Base-by-base conservation (phyloP, 2,113 vertebrate species). In the Cairina moschata region DNA sequence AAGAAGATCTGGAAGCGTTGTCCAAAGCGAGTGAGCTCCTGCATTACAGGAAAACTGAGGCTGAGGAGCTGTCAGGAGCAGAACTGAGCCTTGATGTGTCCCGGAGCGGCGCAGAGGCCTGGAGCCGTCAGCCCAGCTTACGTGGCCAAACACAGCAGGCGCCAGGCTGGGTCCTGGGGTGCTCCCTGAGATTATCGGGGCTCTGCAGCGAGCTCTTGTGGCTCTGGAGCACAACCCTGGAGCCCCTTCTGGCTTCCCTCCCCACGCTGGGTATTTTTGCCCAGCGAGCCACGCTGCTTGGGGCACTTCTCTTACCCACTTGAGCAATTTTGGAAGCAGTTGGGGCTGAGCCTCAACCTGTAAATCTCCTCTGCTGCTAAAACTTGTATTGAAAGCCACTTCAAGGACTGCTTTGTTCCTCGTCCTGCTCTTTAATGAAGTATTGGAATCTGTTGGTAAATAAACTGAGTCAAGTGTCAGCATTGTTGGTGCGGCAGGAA, bases 401-500 rank as follows among this genome's bases (percentile, higher is more conserved):
- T 96, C 96, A 96, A 96, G 93, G 86, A 28, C 77, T 84, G 66
- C 95, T 96, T 97, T 96, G 96, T 96, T 97, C 94, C 89, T 83
- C 44, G 58, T 85, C 59, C 82, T 94, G 71, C 87, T 95, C 96
- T 96, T 97, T 96, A 95, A 97, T 97, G 96, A 96, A 96, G 82
- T 85, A 95, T 95, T 95, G 94, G 95, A 94, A 94, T 85, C 94
- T 97, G 91, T 96, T 95, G 76, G 95, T 97, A 96, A 97, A 96
- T 94, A 97, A 96, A 95, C 91, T 95, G 93, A 96, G 87, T 97
- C 93, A 95, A 50, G 65, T 95, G 78, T 82, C 87, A 88, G 73
- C 82, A 14, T 69, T 93, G 93, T 95, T 95, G 91, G 80, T 93
- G 94, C 74, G 91, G 91, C 94, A 95, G 89, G 76, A 91, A 81